These are phyloP conservation scores for Vanessa tameamea DNA, from an alignment of 1,140 invertebrate genomes.

Conservation along the genomic window DNA sequence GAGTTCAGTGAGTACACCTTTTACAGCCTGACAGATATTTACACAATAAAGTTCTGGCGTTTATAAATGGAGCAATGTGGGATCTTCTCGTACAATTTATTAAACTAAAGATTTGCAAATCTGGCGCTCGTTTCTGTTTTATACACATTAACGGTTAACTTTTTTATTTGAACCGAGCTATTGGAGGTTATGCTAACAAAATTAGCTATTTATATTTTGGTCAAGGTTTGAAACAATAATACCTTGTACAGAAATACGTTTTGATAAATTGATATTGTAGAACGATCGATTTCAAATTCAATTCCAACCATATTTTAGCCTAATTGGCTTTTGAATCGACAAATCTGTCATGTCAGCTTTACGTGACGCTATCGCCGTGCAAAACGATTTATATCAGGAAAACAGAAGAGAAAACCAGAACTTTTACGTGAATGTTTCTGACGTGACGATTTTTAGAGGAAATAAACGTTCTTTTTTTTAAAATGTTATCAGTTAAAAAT, in stretches of 20 bases:
- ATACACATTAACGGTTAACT: neutral
- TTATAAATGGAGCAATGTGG: slow-evolving; percentile 16
- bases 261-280: slow-evolving; percentile 1
- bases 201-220: neutral
- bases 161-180: neutral
- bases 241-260: neutral
- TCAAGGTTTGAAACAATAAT: slow-evolving; percentile 2
- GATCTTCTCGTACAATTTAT: neutral
- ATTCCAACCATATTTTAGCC: neutral
- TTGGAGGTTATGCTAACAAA: neutral
- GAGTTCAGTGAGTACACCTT: too few relatives aligned
- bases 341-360: too few relatives aligned
- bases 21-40: slow-evolving; percentile 7
- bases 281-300: neutral
- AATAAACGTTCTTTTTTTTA: too few relatives aligned
- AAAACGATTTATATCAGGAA: too few relatives aligned
- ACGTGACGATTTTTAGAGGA: too few relatives aligned
- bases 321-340: neutral
- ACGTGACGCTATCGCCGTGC: too few relatives aligned
- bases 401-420: too few relatives aligned
- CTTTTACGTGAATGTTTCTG: too few relatives aligned
- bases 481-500: too few relatives aligned
- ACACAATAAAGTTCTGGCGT: slow-evolving; percentile 12
- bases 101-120: neutral
- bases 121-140: neutral